Evolutionary conservation across 2,113 vertebrate genomes (phyloP), one percentile per base, ranked within the genome.

Genomic region (Rhinopomastus cyanomelas): DNA sequence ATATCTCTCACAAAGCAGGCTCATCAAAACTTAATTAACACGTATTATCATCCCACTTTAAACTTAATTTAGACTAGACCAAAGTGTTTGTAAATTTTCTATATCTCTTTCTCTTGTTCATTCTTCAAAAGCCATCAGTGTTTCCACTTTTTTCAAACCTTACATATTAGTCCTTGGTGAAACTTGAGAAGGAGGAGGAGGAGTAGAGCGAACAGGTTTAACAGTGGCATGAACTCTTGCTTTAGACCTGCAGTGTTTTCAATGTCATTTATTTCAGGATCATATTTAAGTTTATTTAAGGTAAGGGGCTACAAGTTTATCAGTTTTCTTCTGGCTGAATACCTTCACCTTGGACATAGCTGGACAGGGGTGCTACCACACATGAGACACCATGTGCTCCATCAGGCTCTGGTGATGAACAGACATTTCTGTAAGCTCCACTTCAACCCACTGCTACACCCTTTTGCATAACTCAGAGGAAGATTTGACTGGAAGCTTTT

Each of bases 311-410:
- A 4, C 29, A 51, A 46, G 17, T 8, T 14, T 12, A 49, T 36
- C 59, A 68, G 5, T 12, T 75, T 48, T 9, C 11, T 52, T 9
- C 10, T 48, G 7, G 30, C 22, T 51, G 26, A 60, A 71, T 46
- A 16, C 34, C 16, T 83, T 80, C 56, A 13, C 52, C n/a, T 20
- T n/a, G 12, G 8, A 9, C 34, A 17, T 27, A 85, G 11, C 19
- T 51, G 23, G 32, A 61, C 4, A 73, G 36, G 7, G 15, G 49
- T 80, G 22, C 19, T 27, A 32, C 26, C 20, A 67, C 6, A 22
- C 0, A 1, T 32, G 20, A 23, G 2, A 3, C 27, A 12, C 5
- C 32, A 6, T 2, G 17, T 55, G 25, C 16, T 83, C 15, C 20
- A 32, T 12, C 20, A 68, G 49, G 23, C 18, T 57, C 11, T 77